Evolutionary conservation across 2,888 invertebrate species (phyloP).

Genomic region (Caenorhabditis macrosperma): DNA sequence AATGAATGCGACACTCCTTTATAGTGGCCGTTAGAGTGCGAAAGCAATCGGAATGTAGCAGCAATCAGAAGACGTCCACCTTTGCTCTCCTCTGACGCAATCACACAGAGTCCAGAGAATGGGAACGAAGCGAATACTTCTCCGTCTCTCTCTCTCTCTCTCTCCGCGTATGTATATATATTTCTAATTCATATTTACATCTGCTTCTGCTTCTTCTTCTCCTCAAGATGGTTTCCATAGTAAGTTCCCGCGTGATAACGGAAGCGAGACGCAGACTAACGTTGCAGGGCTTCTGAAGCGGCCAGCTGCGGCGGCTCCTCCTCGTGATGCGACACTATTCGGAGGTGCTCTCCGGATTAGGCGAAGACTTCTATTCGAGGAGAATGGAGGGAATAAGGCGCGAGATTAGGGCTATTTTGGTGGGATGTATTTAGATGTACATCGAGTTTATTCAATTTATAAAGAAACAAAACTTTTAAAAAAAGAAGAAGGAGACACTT

Average conservation of each 20-base stretch:
- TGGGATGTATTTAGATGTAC: not conserved
- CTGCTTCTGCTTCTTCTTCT: slow-evolving; percentile 25
- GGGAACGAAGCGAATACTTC: slow-evolving; percentile 2
- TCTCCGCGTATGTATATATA: slow-evolving; percentile 3
- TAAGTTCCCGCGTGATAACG: slow-evolving; percentile 8
- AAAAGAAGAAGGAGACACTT: slow-evolving; percentile 3
- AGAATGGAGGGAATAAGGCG: not conserved
- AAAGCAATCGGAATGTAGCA: no score
- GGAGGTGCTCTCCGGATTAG: slow-evolving; percentile 1
- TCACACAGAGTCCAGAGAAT: not conserved
- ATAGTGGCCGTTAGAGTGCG: no score
- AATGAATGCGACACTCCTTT: no score
- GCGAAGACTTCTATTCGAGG: slow-evolving; percentile 14
- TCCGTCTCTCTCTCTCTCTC: slow-evolving; percentile 11
- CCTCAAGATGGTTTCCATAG: slow-evolving; percentile 50
- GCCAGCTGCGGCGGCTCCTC: not conserved
- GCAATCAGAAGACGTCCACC: no score
- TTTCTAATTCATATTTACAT: slow-evolving; percentile 56
- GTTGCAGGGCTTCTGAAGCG: slow-evolving; percentile 39
- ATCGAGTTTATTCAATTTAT: slow-evolving; percentile 5
- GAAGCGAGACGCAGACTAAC: slow-evolving; percentile 5
- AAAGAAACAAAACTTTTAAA: not conserved
- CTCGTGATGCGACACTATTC: slow-evolving; percentile 29
- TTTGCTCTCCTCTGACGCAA: no score
- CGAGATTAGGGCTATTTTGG: not conserved